Conservation (phyloP, 1,140 invertebrate genomes). For the Sminthurides bifidus region DNA sequence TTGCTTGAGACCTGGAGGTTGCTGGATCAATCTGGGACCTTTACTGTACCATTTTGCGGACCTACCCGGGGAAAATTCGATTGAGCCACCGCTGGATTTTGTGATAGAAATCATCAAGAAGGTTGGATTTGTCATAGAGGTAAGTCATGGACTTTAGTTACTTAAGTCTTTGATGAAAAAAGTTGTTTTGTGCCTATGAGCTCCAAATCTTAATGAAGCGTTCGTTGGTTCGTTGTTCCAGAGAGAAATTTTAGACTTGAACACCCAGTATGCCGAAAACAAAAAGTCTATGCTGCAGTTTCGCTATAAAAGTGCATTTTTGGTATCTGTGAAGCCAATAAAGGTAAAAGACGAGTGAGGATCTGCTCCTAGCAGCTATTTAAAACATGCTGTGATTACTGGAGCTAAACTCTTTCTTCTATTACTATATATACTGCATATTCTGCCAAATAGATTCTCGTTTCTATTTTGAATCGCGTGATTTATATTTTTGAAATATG, state of each 20-base stretch:
- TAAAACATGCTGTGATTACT: no score
- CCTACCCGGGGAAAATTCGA: slow-evolving; percentile 72
- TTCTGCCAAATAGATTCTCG: no score
- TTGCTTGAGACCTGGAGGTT: slow-evolving; percentile 74
- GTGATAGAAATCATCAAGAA: slow-evolving; percentile 67
- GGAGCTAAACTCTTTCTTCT: no score
- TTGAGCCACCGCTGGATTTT: slow-evolving; percentile 85
- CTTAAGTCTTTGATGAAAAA: slow-evolving; percentile 3
- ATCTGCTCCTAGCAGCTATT: no score
- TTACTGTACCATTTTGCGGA: slow-evolving; percentile 81
- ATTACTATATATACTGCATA: no score
- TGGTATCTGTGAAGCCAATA: no score
- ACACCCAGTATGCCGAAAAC: slow-evolving; percentile 84
- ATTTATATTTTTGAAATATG: no score
- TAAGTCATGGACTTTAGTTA: slow-evolving; percentile 37
- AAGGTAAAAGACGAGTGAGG: no score
- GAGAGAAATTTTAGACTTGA: slow-evolving; percentile 61
- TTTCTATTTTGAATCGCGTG: no score
- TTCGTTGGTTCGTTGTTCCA: slow-evolving; percentile 39
- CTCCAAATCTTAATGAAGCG: not conserved
- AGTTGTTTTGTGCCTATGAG: not conserved
- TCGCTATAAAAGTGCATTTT: slow-evolving; percentile 78
- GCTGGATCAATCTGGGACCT: slow-evolving; percentile 86
- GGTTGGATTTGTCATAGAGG: slow-evolving; percentile 77
- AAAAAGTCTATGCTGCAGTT: slow-evolving; percentile 84